Percentiles rank a stretch among this genome's conserved stretches.
phyloP scores from a whole-genome alignment of 2,113 vertebrate species.

The Lepisosteus osseus region DNA sequence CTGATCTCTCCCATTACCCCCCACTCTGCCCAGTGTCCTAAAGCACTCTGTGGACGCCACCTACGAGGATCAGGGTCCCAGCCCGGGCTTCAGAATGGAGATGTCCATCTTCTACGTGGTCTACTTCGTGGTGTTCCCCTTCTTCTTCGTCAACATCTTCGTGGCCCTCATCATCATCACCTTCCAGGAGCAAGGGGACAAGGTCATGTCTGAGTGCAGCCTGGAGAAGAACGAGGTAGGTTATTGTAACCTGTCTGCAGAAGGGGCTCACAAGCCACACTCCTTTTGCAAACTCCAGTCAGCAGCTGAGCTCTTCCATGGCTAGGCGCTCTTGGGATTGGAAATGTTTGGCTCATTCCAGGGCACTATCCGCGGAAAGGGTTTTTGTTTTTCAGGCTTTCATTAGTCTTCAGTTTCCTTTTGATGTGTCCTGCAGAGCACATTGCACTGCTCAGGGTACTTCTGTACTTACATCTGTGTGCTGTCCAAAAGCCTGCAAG shows the following conservation, averaged over 20 bases:
- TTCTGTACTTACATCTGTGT: too few relatives aligned
- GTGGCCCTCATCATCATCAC: slow-evolving; percentile 98
- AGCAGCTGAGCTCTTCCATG: too few relatives aligned
- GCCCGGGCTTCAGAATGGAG: slow-evolving; percentile 91
- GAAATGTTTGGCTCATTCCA: too few relatives aligned
- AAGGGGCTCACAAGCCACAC: not conserved
- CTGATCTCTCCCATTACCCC: too few relatives aligned
- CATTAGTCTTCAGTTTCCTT: too few relatives aligned
- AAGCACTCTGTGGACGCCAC: slow-evolving; percentile 96
- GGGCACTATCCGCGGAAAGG: too few relatives aligned
- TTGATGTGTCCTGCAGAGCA: too few relatives aligned
- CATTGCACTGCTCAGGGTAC: too few relatives aligned
- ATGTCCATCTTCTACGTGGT: slow-evolving; percentile 97
- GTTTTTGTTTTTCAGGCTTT: too few relatives aligned
- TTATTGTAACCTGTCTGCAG: slow-evolving; percentile 1
- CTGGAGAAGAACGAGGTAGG: slow-evolving; percentile 93
- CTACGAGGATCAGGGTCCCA: slow-evolving; percentile 89
- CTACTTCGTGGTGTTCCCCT: slow-evolving; percentile 96
- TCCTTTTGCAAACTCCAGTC: too few relatives aligned
- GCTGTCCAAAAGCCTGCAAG: too few relatives aligned
- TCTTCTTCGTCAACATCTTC: slow-evolving; percentile 98
- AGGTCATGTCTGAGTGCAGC: slow-evolving; percentile 94
- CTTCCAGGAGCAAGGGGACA: slow-evolving; percentile 97
- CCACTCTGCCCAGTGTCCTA: slow-evolving; percentile 73
- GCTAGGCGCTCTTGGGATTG: too few relatives aligned